Percentiles rank a stretch among this genome's conserved stretches.
These are phyloP conservation scores for Furcifer pardalis DNA, from an alignment of 2,797 vertebrate genomes.

Conservation along the genomic window DNA sequence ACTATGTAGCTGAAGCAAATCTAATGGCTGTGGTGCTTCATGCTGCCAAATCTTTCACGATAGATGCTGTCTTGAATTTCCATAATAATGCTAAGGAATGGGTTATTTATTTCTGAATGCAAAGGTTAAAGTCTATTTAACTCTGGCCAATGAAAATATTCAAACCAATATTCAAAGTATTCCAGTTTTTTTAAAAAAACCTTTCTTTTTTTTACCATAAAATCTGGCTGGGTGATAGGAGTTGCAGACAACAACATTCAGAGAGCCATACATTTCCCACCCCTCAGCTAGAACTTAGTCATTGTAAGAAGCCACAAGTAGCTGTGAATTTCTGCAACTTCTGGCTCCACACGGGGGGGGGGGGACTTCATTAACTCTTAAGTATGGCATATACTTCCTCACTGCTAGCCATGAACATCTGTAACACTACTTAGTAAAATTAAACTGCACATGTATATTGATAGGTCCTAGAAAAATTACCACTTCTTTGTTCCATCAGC, in stretches of 20 bases:
- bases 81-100: background rate
- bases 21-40: background rate
- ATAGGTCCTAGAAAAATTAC: background rate
- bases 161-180: background rate
- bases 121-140: background rate
- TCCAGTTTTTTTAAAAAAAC: too few species aligned
- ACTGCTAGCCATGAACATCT: too few species aligned
- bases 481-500: background rate
- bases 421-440: background rate
- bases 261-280: background rate
- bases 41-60: background rate
- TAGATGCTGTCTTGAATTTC: background rate
- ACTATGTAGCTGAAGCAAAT: background rate
- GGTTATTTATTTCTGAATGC: background rate
- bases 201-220: too few species aligned
- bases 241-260: too few species aligned
- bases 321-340: background rate
- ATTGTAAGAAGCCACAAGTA: background rate
- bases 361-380: background rate
- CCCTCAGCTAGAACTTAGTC: background rate
- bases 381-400: background rate
- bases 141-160: background rate
- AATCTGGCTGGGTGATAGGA: background rate
- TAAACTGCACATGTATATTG: too few species aligned
- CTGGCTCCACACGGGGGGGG: background rate